Evolutionary conservation across 2,113 vertebrate genomes (phyloP), one percentile per base, ranked within the genome.

Genomic region (Centropus unirufus): DNA sequence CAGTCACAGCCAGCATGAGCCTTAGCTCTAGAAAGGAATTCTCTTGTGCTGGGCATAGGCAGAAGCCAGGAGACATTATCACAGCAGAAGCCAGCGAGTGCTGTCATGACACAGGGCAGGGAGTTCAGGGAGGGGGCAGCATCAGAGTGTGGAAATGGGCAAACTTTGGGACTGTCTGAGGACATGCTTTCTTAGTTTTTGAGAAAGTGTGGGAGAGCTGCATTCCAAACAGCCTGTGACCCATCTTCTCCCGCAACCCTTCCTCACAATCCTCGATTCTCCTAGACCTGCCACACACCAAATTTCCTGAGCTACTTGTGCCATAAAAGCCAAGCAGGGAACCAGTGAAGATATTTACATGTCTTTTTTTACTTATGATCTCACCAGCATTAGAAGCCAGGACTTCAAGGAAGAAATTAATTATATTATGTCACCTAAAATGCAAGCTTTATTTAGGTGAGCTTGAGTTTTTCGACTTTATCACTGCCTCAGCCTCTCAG

Each of bases 401-500:
- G 10, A 57, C 29, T 74, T 70, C 29, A 83, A 36, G 27, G 49
- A 90, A 79, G 29, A 89, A 95, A 89, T 52, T 61, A 90, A 57
- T 78, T 32, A 86, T 29, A 74, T 18, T 70, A 77, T 80, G 55
- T 39, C 39, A 93, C 15, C 27, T 36, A 87, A 94, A 95, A 90
- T 12, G 46, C 39, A 86, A 90, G 64, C 39, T 93, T 87, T 88
- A 69, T 90, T 87, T 59, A 90, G 58, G 61, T 78, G 40, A 95
- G 74, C 58, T 91, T 68, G 49, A 87, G 40, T 89, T 76, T 92
- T 83, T n/a, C n/a, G 90, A 63, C 36, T 94, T 92, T 85, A 88
- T 55, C 63, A 77, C 51, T 80, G 59, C 39, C 83, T 89, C 61
- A 94, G 88, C 73, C 75, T 92, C 73, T 84, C 74, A 90, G 69